These are phyloP conservation scores for Chaetogeoica ovagalla DNA, from an alignment of 2,888 invertebrate species.

Conservation along the genomic window DNA sequence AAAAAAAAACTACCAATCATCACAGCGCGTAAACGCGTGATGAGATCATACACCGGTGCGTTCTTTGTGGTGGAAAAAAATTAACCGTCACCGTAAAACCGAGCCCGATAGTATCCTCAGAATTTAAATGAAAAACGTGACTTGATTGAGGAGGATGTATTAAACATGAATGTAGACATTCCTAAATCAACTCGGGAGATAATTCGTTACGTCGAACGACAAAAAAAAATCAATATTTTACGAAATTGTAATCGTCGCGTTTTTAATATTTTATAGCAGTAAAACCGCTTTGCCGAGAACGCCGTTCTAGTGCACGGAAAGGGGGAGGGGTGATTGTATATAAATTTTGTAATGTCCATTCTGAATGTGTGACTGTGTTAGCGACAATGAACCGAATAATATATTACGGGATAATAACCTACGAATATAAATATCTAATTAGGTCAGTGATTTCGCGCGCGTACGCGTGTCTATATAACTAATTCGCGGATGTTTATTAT, in stretches of 20 bases:
- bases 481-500: neutral
- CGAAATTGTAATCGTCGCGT: neutral
- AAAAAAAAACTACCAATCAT: too few species aligned
- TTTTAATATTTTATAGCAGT: neutral
- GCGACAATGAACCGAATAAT: constrained; percentile 28
- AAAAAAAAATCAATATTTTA: neutral
- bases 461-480: neutral
- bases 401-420: neutral
- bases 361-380: neutral
- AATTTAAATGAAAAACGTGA: too few species aligned
- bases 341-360: neutral
- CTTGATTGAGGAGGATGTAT: neutral
- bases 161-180: too few species aligned
- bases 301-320: neutral
- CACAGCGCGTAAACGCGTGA: too few species aligned
- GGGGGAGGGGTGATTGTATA: neutral
- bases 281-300: neutral
- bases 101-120: too few species aligned
- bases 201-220: neutral
- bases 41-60: too few species aligned
- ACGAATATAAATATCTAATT: too few species aligned
- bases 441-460: too few species aligned
- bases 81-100: too few species aligned
- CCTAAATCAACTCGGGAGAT: neutral
- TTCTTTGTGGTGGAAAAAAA: too few species aligned